Conservation (phyloP, 2,113 vertebrate species). For the Entelurus aequoreus region DNA sequence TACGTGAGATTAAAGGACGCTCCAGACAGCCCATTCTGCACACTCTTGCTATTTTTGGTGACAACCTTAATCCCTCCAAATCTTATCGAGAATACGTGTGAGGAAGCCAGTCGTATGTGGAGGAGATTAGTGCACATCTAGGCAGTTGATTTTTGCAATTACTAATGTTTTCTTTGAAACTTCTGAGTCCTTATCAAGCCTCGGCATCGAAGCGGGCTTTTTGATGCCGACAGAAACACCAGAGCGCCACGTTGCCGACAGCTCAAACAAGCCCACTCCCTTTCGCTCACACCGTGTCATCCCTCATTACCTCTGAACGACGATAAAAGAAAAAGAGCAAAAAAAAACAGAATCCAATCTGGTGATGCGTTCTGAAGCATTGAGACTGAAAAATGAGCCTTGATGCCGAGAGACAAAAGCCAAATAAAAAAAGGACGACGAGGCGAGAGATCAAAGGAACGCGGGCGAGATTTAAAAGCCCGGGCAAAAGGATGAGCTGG, state of each 20-base stretch:
- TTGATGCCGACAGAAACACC: neutral
- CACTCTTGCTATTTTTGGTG: constrained; percentile 46
- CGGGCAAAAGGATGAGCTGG: constrained; percentile 15
- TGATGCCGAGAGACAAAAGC: constrained; percentile 41
- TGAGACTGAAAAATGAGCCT: constrained; percentile 43
- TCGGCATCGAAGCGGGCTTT: constrained; percentile 13
- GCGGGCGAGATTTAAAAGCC: constrained; percentile 18
- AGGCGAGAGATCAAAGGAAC: constrained; percentile 12
- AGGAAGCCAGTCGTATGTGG: constrained; percentile 56
- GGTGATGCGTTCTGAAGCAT: constrained; percentile 54
- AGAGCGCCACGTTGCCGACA: neutral
- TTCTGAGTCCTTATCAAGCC: constrained; percentile 31
- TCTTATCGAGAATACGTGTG: constrained; percentile 61
- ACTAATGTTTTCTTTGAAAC: constrained; percentile 43
- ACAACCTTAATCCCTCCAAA: constrained; percentile 60
- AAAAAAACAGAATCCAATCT: constrained; percentile 55
- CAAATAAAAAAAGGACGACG: constrained; percentile 14
- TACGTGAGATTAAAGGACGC: constrained; percentile 50
- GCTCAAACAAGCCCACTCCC: constrained; percentile 12
- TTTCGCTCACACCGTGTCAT: constrained; percentile 24
- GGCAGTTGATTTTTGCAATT: constrained; percentile 33
- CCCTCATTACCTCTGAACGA: constrained; percentile 46
- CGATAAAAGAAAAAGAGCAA: constrained; percentile 14
- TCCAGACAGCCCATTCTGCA: constrained; percentile 41
- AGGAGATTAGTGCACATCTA: constrained; percentile 49